These are phyloP conservation scores for Echiichthys vipera DNA, from an alignment of 2,797 vertebrate genomes.

Conservation along the genomic window DNA sequence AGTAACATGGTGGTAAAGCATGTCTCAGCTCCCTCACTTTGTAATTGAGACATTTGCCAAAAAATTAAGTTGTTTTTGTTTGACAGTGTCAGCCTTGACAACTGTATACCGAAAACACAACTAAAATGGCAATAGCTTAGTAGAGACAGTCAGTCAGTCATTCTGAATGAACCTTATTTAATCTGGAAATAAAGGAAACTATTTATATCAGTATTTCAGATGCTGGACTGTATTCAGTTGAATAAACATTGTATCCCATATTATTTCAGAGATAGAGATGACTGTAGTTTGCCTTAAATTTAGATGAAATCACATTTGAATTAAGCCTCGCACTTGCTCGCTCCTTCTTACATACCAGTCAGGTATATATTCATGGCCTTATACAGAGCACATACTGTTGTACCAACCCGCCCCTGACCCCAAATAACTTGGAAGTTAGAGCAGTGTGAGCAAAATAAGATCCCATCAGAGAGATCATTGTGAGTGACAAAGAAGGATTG, in stretches of 20 bases:
- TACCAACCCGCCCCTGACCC: neutral
- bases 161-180: neutral
- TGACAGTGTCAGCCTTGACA: neutral
- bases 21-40: neutral
- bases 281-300: neutral
- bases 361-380: neutral
- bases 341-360: neutral
- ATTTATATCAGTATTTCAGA: neutral
- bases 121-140: neutral
- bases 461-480: neutral
- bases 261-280: neutral
- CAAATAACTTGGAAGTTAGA: neutral
- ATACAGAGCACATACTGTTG: neutral
- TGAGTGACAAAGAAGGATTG: neutral
- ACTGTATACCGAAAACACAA: neutral
- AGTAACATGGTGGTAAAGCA: neutral
- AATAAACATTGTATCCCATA: too few relatives aligned
- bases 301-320: neutral
- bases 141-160: neutral
- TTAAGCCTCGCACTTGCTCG: too few relatives aligned
- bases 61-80: neutral
- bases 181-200: neutral
- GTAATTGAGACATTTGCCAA: neutral
- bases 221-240: too few relatives aligned
- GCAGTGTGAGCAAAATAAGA: neutral